Evolutionary conservation across 2,113 vertebrate species (phyloP).

Genomic region (Tachysurus fulvidraco): DNA sequence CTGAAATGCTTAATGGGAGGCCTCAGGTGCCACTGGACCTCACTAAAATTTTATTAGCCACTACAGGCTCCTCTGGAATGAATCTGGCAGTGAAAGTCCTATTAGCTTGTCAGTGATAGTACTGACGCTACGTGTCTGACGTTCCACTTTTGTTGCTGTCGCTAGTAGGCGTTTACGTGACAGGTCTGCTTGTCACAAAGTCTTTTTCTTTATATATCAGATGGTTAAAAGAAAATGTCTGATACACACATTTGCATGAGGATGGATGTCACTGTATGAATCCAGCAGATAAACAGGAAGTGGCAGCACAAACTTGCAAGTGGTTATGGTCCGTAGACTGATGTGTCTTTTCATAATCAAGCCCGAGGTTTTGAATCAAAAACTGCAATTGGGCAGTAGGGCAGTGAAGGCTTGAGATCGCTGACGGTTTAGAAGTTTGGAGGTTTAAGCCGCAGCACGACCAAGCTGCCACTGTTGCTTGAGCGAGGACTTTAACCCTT

Average conservation of each 20-base stretch:
- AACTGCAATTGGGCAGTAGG: neutral
- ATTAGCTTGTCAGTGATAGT: neutral
- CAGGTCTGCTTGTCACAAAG: neutral
- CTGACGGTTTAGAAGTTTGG: no score
- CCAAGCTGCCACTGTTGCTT: no score
- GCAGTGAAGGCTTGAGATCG: no score
- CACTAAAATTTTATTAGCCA: neutral
- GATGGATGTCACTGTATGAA: neutral
- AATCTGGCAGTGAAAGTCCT: neutral
- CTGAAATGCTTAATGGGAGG: neutral
- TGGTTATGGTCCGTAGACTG: neutral
- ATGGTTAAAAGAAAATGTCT: neutral
- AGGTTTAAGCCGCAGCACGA: no score
- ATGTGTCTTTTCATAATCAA: no score
- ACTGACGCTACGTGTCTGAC: neutral
- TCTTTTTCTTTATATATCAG: neutral
- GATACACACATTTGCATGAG: neutral
- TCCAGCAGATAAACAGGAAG: neutral
- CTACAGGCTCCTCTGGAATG: neutral
- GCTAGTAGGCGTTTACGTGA: neutral
- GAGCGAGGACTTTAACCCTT: no score
- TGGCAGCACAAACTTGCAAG: neutral
- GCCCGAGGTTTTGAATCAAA: neutral
- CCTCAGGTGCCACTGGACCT: neutral
- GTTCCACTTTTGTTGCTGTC: neutral